phyloP scores from a whole-genome alignment of 1,140 invertebrate species.

The Lucilia sericata region DNA sequence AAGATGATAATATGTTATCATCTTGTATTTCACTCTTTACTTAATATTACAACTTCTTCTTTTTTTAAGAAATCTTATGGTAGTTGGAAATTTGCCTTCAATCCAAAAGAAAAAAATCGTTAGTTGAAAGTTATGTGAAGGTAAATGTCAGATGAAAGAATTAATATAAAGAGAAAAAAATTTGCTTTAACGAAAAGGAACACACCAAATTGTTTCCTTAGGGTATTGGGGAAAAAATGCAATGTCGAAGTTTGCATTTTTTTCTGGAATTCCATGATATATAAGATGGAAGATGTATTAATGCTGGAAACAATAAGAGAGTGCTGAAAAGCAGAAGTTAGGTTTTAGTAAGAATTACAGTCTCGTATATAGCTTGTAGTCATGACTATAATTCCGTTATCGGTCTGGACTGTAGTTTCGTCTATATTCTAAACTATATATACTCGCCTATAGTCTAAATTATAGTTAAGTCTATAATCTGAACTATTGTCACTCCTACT shows the following conservation, averaged over 20 bases:
- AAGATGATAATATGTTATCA: constrained; percentile 30
- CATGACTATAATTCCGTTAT: too few relatives aligned
- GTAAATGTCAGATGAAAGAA: neutral
- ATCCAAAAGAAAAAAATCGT: neutral
- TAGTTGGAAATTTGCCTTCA: neutral
- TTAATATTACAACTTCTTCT: neutral
- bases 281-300: neutral
- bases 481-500: too few relatives aligned
- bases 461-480: too few relatives aligned
- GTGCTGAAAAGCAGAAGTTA: too few relatives aligned
- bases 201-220: neutral
- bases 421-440: too few relatives aligned
- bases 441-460: too few relatives aligned
- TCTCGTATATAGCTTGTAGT: too few relatives aligned
- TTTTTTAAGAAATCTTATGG: too few relatives aligned
- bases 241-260: neutral
- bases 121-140: neutral
- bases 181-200: neutral
- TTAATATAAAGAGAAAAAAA: neutral
- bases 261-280: constrained; percentile 20
- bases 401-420: too few relatives aligned
- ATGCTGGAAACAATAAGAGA: too few relatives aligned
- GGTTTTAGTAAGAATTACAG: too few relatives aligned
- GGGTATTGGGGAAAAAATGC: neutral
- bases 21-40: neutral